A percentile compares a stretch with the other conserved stretches of the same genome.
phyloP scores from a whole-genome alignment of 2,797 vertebrate genomes.

The Gymnothorax reevesii region DNA sequence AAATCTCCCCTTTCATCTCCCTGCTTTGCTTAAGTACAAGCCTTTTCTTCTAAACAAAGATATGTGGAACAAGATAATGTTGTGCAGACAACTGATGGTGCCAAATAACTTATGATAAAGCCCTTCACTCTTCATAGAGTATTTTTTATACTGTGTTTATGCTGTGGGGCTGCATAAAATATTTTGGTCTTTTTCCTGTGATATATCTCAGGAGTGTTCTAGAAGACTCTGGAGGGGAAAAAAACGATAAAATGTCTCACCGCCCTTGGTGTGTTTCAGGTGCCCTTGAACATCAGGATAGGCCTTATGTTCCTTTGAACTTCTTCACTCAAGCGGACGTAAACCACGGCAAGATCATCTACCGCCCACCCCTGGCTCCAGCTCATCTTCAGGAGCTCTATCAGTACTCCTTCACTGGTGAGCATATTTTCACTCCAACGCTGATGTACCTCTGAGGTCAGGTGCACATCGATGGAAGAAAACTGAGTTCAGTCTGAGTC shows the following conservation, averaged over 20 bases:
- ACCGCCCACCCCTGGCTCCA: slow-evolving; percentile 82
- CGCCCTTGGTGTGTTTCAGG: slow-evolving; percentile 64
- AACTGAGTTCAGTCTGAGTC: not conserved
- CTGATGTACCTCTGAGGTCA: not conserved
- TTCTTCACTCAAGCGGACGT: slow-evolving; percentile 89
- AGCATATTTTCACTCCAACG: slow-evolving; percentile 32
- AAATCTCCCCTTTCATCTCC: slow-evolving; percentile 34
- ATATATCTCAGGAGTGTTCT: not conserved
- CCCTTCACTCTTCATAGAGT: not conserved
- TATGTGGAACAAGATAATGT: not conserved
- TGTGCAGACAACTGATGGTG: slow-evolving; percentile 7
- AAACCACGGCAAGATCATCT: slow-evolving; percentile 80
- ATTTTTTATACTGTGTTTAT: not conserved
- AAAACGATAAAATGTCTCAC: not conserved
- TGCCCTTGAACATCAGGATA: slow-evolving; percentile 79
- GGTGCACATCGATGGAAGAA: not conserved
- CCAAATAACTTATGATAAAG: not conserved
- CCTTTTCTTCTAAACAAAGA: not conserved
- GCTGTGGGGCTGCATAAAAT: not conserved
- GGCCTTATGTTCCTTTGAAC: slow-evolving; percentile 66
- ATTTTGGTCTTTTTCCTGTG: not conserved
- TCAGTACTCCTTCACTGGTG: slow-evolving; percentile 91
- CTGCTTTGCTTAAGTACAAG: slow-evolving; percentile 1
- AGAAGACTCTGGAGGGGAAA: not conserved
- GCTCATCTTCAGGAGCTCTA: slow-evolving; percentile 87